Evolutionary conservation across 2,888 invertebrate genomes (phyloP).

Genomic region (Sarcophaga subvicina): DNA sequence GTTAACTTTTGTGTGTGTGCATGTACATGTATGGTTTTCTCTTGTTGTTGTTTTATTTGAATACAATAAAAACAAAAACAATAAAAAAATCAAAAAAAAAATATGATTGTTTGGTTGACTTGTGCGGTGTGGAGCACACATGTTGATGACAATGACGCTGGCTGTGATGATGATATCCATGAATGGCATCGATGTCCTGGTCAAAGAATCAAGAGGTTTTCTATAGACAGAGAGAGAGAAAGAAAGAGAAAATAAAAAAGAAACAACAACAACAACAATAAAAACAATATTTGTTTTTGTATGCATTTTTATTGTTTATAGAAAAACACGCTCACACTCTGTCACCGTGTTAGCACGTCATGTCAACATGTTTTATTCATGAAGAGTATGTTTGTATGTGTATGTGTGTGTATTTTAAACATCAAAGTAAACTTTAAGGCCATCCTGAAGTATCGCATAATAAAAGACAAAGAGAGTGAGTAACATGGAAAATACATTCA

Average conservation of each 20-base stretch:
- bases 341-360: neutral
- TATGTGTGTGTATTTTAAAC: slow-evolving; percentile 21
- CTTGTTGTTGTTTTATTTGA: neutral
- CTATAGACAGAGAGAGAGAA: neutral
- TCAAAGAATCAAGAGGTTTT: slow-evolving; percentile 19
- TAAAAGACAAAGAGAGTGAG: neutral
- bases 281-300: slow-evolving; percentile 46
- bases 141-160: neutral
- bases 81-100: no score
- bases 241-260: neutral
- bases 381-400: neutral
- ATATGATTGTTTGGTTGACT: slow-evolving; percentile 1
- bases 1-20: slow-evolving; percentile 28
- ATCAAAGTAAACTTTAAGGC: slow-evolving; percentile 53
- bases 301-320: slow-evolving; percentile 36
- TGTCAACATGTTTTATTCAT: slow-evolving; percentile 64
- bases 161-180: neutral
- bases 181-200: neutral
- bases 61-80: slow-evolving; percentile 5
- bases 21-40: no score
- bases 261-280: neutral
- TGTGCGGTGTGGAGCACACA: neutral
- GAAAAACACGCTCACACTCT: slow-evolving; percentile 2
- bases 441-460: no score
- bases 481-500: neutral